Evolutionary conservation across 2,888 invertebrate genomes (phyloP).

Genomic region (Pegoplata infirma): DNA sequence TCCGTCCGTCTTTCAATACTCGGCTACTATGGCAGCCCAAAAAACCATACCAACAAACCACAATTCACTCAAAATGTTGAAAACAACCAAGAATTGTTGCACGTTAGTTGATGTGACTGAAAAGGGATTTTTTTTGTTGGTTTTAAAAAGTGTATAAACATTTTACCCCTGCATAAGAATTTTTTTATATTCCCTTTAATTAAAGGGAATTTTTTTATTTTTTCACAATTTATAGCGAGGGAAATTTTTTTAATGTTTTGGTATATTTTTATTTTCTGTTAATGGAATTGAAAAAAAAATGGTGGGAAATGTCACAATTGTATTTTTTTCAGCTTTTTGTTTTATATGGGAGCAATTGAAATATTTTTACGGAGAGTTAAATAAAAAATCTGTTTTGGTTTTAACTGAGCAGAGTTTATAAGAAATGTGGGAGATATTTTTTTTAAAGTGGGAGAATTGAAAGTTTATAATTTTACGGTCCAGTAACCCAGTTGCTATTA

Average conservation of each 20-base stretch:
- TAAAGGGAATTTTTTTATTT: constrained; percentile 34
- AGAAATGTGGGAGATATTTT: constrained; percentile 23
- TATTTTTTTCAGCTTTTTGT: background rate
- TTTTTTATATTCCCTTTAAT: background rate
- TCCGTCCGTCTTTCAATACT: constrained; percentile 67
- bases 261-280: background rate
- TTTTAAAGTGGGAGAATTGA: constrained; percentile 12
- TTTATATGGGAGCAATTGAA: background rate
- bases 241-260: constrained; percentile 2
- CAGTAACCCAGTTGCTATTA: constrained; percentile 56
- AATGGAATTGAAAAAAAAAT: constrained; percentile 5
- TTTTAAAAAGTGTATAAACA: constrained; percentile 18
- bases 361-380: constrained; percentile 1
- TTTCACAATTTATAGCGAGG: background rate
- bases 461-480: constrained; percentile 27
- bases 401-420: background rate
- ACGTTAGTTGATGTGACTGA: background rate
- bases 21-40: constrained; percentile 64
- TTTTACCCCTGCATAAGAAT: constrained; percentile 43
- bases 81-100: constrained; percentile 41
- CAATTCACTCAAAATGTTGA: constrained; percentile 71
- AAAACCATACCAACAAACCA: constrained; percentile 73
- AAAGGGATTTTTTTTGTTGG: background rate
- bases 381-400: background rate
- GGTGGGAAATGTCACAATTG: constrained; percentile 1